These are phyloP conservation scores for Tubulanus polymorphus DNA, from an alignment of 2,888 invertebrate species.

Conservation along the genomic window DNA sequence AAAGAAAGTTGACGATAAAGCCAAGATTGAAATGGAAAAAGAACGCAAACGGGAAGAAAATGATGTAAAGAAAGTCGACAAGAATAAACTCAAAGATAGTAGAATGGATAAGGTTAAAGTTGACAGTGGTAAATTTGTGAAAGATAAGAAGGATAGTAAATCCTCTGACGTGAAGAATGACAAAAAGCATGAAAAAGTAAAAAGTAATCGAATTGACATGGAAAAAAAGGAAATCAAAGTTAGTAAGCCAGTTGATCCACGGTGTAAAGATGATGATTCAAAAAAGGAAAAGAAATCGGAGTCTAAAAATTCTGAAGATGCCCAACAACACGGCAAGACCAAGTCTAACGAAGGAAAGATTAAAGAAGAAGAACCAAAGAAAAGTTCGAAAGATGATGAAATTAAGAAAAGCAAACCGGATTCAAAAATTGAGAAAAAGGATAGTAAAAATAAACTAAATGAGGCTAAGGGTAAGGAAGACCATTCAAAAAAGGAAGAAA, in stretches of 20 bases:
- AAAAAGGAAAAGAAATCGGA: constrained; percentile 31
- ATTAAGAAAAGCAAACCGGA: constrained; percentile 19
- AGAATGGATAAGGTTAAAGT: background rate
- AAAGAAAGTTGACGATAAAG: constrained; percentile 29
- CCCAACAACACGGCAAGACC: constrained; percentile 16
- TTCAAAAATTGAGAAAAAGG: constrained; percentile 18
- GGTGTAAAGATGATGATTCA: constrained; percentile 21
- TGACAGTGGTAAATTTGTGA: background rate
- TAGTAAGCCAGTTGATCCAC: too few relatives aligned
- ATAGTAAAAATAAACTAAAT: constrained; percentile 20
- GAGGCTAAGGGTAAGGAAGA: constrained; percentile 18
- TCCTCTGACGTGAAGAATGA: background rate
- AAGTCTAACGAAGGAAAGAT: constrained; percentile 17
- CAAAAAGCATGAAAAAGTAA: too few relatives aligned
- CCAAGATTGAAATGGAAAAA: constrained; percentile 56
- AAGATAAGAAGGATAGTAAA: background rate
- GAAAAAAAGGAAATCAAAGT: too few relatives aligned
- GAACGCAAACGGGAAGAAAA: constrained; percentile 25
- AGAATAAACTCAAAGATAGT: constrained; percentile 11
- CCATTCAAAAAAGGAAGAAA: constrained; percentile 14
- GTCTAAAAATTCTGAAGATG: constrained; percentile 22
- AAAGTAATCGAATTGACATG: too few relatives aligned
- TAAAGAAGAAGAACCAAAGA: constrained; percentile 16
- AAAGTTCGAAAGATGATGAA: constrained; percentile 14
- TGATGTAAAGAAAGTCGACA: constrained; percentile 24